Evolutionary conservation across 2,888 invertebrate species (phyloP), one percentile per base, ranked within the genome.

Genomic region (Agrotis puta): DNA sequence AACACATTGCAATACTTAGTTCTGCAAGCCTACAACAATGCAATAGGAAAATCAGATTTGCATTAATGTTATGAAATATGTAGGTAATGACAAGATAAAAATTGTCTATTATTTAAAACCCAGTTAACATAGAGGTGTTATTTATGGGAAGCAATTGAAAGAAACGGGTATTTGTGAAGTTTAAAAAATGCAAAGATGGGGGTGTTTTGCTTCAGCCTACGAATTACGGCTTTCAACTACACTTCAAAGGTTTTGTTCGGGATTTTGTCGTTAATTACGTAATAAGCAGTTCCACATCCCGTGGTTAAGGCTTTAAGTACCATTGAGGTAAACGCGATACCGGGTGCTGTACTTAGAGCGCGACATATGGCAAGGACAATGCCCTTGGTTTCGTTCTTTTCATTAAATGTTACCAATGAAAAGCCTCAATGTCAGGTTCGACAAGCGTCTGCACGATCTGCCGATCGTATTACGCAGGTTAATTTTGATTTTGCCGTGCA

Each of bases 21-120:
- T 75, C 67, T 74, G 74, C 82, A 81, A 79, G 70, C 69, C 63
- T 77, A 79, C 70, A 84, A 83, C 84, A 81, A 84, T 81, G 74
- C 72, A 59, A 77, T 65, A 85, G 76, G 84, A 77, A 85, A 85
- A 85, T 84, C 85, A 47, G 86, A 85, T 84, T 84, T 84, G 84
- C 74, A 74, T 74, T 70, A 18, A 48, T 54, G 73, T 85, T 80
- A 72, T 20, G 75, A 79, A 85, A 84, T 75, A 67, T 54, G 61
- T 72, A 56, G 39, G 39, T 39, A 68, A 69, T 56, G 69, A 70
- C 71, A 64, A 67, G 62, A 68, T 64, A 80, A 83, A 79, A 68
- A 57, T 56, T 56, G 63, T 67, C 22, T 67, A 68, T 66, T 64
- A 59, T 59, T 67, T 73, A 39, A 53, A 66, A 67, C 64, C 61